Conservation (phyloP, 2,113 vertebrate genomes). For the Leucopsar rothschildi region DNA sequence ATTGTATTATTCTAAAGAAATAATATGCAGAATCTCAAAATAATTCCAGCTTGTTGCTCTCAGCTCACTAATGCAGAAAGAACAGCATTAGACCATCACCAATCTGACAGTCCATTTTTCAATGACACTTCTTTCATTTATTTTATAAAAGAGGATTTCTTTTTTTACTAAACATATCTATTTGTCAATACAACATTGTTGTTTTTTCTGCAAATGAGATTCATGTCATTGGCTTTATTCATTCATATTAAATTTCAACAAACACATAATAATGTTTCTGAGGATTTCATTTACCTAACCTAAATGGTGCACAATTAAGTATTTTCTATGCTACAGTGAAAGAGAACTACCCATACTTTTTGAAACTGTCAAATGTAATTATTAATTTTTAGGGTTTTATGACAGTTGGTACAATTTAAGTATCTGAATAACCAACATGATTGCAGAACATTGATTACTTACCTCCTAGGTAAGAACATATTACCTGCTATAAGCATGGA, state of each 20-base stretch:
- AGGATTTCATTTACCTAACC: neutral
- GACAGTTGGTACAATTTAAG: neutral
- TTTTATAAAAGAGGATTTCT: neutral
- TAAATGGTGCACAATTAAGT: neutral
- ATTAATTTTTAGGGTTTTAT: neutral
- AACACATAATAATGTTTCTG: neutral
- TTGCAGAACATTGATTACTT: neutral
- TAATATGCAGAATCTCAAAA: constrained; percentile 32
- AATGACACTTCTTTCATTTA: constrained; percentile 24
- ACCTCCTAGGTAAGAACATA: neutral
- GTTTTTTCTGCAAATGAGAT: neutral
- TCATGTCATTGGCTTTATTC: neutral
- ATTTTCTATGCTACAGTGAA: neutral
- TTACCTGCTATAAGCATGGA: neutral
- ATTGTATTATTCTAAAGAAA: constrained; percentile 62
- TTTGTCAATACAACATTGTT: neutral
- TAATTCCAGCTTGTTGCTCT: constrained; percentile 39
- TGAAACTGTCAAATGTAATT: neutral
- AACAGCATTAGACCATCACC: neutral
- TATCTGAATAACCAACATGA: neutral
- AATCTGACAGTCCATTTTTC: constrained; percentile 51
- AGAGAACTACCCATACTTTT: neutral
- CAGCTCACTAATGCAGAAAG: constrained; percentile 26
- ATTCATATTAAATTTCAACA: neutral
- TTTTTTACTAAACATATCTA: constrained; percentile 1